Percentiles rank a stretch among this genome's conserved stretches.
Conservation (phyloP, 2,888 invertebrate genomes). For the Pristionchus exspectatus region DNA sequence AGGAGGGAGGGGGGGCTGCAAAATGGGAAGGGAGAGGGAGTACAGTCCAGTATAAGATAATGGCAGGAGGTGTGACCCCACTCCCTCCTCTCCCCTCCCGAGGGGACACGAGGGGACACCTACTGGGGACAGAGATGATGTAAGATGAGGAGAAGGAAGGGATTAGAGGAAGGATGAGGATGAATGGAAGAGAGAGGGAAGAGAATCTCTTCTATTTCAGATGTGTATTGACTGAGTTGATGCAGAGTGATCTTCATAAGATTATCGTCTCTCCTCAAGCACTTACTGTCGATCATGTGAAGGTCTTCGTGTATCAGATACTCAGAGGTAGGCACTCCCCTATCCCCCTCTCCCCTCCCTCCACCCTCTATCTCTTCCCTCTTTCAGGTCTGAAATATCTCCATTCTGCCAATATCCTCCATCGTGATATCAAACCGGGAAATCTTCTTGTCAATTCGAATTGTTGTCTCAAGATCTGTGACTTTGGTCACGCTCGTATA, state of each 20-base stretch:
- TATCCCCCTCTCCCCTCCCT: not conserved
- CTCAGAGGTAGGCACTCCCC: constrained; percentile 86
- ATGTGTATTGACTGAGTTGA: constrained; percentile 98
- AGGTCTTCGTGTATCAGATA: constrained; percentile 99
- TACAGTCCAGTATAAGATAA: not conserved
- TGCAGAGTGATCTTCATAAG: constrained; percentile 99
- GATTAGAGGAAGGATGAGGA: constrained; percentile 19
- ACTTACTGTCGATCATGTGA: constrained; percentile 98
- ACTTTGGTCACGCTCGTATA: constrained; percentile 97
- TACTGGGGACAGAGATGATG: not conserved
- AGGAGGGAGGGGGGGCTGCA: not conserved
- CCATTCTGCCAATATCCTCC: constrained; percentile 97
- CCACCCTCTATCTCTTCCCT: not conserved
- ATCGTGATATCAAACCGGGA: constrained; percentile 99
- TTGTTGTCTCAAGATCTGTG: constrained; percentile 99
- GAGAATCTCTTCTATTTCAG: constrained; percentile 82
- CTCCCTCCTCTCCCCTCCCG: not conserved
- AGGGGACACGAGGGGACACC: not conserved
- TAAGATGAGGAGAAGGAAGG: not conserved
- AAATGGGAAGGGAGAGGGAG: not conserved
- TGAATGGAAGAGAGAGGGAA: not conserved
- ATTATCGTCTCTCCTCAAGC: constrained; percentile 99
- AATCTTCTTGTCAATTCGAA: constrained; percentile 99
- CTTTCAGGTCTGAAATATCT: constrained; percentile 95
- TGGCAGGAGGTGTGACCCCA: constrained; percentile 25